A percentile compares a stretch with the other conserved stretches of the same genome.
Evolutionary conservation across 64 coral and sea anemone genomes (phyloP).

Genomic region (Stylophora pistillata): DNA sequence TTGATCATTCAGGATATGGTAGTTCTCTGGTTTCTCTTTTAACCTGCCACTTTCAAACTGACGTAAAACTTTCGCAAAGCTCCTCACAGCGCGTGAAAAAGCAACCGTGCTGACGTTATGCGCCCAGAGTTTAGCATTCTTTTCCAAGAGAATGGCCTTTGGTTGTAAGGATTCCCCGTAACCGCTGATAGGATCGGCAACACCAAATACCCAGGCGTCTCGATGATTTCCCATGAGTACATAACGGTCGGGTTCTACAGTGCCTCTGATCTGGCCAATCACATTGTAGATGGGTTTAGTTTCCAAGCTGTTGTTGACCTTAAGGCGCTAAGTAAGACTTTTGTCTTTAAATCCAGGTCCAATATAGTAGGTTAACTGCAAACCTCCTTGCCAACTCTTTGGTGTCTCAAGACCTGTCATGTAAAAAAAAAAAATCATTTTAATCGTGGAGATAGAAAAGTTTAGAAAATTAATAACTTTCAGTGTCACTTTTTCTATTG

Average conservation of each 20-base stretch:
- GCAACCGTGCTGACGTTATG: slow-evolving; percentile 47
- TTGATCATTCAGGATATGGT: slow-evolving; percentile 78
- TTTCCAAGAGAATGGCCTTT: slow-evolving; percentile 28
- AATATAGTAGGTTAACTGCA: slow-evolving; percentile 19
- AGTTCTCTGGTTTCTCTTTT: slow-evolving; percentile 48
- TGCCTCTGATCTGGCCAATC: slow-evolving; percentile 58
- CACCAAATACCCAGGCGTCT: slow-evolving; percentile 89
- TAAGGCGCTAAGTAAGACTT: slow-evolving; percentile 5
- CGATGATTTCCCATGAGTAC: slow-evolving; percentile 81
- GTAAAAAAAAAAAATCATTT: not conserved
- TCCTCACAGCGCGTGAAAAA: slow-evolving; percentile 41
- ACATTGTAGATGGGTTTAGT: slow-evolving; percentile 68
- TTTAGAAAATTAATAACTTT: too few species aligned
- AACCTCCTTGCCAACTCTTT: slow-evolving; percentile 37
- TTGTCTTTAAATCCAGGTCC: slow-evolving; percentile 69
- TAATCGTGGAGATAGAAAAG: not conserved
- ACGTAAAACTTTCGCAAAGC: slow-evolving; percentile 25
- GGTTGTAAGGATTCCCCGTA: slow-evolving; percentile 35
- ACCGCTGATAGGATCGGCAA: slow-evolving; percentile 71
- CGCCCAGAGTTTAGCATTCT: slow-evolving; percentile 56
- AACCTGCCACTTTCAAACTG: slow-evolving; percentile 59
- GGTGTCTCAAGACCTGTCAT: slow-evolving; percentile 59
- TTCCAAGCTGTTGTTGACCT: slow-evolving; percentile 35
- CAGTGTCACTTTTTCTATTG: too few species aligned
- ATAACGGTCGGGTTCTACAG: slow-evolving; percentile 75